A percentile compares a stretch with the other conserved stretches of the same genome.
phyloP scores from a whole-genome alignment of 1,140 invertebrate species.

The Calliopsis andreniformis region DNA sequence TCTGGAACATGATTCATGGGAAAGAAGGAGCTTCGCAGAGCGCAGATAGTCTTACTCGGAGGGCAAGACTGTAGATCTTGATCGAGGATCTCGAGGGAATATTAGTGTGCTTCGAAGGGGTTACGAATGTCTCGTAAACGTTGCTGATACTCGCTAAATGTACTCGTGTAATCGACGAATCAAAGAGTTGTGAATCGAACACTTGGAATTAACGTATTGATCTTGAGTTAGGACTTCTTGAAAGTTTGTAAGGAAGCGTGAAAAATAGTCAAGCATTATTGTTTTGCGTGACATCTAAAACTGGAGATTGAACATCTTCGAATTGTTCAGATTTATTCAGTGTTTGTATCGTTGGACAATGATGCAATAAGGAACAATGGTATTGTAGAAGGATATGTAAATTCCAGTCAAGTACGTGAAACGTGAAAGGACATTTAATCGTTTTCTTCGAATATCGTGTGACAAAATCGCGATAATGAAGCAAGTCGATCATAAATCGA shows the following conservation, averaged over 20 bases:
- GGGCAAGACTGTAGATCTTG: not conserved
- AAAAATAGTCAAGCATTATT: not conserved
- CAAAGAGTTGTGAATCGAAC: not conserved
- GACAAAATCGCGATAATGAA: slow-evolving; percentile 53
- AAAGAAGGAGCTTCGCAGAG: too few species aligned
- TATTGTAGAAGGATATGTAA: not conserved
- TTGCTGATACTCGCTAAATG: not conserved
- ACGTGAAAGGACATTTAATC: not conserved
- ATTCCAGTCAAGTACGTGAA: not conserved
- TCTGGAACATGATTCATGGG: too few species aligned
- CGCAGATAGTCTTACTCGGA: too few species aligned
- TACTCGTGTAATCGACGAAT: not conserved
- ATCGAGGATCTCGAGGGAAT: not conserved
- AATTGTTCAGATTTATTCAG: not conserved
- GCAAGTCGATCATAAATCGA: slow-evolving; percentile 51
- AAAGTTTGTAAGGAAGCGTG: not conserved
- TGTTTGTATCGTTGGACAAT: not conserved
- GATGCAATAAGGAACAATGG: too few species aligned
- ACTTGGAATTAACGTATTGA: not conserved
- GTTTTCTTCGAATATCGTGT: not conserved
- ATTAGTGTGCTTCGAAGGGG: not conserved
- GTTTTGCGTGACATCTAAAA: not conserved
- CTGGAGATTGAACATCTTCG: not conserved
- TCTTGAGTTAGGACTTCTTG: not conserved
- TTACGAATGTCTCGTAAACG: not conserved